Evolutionary conservation across 2,888 invertebrate species (phyloP), one percentile per base, ranked within the genome.

Genomic region (Chromoteleia sp.): DNA sequence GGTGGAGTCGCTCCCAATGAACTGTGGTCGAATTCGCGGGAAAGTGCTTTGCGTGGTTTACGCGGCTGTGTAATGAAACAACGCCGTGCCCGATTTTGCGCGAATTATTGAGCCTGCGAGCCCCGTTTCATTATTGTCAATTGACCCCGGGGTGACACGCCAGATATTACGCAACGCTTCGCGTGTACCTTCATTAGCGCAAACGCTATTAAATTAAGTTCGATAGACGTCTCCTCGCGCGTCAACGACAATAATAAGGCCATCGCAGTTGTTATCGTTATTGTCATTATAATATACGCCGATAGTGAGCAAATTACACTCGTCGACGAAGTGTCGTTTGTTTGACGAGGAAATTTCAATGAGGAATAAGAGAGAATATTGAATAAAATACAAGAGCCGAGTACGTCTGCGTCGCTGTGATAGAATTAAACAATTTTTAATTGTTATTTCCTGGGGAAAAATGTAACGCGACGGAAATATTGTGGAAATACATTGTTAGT

Each of bases 11-110:
- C 48, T 29, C 12, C 61, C 52, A 71, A 71, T 71, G 71, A 71
- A 52, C 71, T 71, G 61, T 52, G 61, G 59, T 71, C 52, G 61
- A 61, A 73, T 73, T 63, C 73, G 63, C 43, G 43, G 52, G 54
- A 21, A 71, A 71, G 59, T 59, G 71, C 71, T 56, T 71, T 67
- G 45, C 68, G 56, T 7, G 45, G 68, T 43, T 39, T 70, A 41
- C 50, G 41, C 17, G 50, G 50, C 68, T 56, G 12, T 59, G 29
- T 56, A 71, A 71, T 59, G 70, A 50, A 71, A 71, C 61, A 45
- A 43, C n/a, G 25, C 29, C 7, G 59, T n/a, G 14, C 25, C 59
- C 15, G 63, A 63, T 71, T 71, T 59, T 25, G 41, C 39, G 14
- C 41, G 41, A 71, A 71, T 71, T 71, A 71, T 59, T 15, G 71